A percentile compares a stretch with the other conserved stretches of the same genome.
Conservation (phyloP, 2,888 invertebrate species). For the Drosophila villosipedis region DNA sequence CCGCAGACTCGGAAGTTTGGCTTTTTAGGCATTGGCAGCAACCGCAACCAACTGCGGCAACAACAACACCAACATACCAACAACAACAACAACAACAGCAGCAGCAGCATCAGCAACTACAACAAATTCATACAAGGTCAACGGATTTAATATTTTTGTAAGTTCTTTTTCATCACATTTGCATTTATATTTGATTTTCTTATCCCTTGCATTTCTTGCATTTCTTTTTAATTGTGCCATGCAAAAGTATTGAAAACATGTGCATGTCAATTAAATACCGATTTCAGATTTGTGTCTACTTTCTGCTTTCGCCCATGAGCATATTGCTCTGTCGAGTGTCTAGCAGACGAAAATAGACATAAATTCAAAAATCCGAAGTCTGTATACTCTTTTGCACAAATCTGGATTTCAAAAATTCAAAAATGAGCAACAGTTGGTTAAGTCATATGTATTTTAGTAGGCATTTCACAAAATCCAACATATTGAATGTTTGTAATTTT, state of each 20-base stretch:
- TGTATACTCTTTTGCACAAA: constrained; percentile 15
- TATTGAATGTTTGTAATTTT: neutral
- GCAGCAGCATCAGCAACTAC: constrained; percentile 41
- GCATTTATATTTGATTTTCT: constrained; percentile 11
- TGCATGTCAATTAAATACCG: constrained; percentile 75
- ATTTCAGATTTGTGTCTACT: neutral
- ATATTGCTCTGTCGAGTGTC: constrained; percentile 33
- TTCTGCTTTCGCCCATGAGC: constrained; percentile 40
- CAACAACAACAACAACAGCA: constrained; percentile 22
- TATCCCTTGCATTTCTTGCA: constrained; percentile 32
- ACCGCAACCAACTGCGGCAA: constrained; percentile 17
- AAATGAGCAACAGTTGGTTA: constrained; percentile 30
- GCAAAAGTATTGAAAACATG: constrained; percentile 64
- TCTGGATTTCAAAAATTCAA: neutral
- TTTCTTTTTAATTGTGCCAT: constrained; percentile 42
- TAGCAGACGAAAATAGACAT: neutral
- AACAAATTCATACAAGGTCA: constrained; percentile 79
- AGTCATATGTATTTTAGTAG: neutral
- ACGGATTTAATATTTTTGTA: constrained; percentile 83
- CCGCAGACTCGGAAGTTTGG: constrained; percentile 30
- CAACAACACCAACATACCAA: constrained; percentile 31
- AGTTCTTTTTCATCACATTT: constrained; percentile 51
- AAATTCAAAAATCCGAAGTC: neutral
- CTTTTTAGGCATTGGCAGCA: constrained; percentile 22
- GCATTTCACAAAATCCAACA: neutral